These are phyloP conservation scores for Onthophagus taurus DNA, from an alignment of 1,140 invertebrate genomes.

Conservation along the genomic window DNA sequence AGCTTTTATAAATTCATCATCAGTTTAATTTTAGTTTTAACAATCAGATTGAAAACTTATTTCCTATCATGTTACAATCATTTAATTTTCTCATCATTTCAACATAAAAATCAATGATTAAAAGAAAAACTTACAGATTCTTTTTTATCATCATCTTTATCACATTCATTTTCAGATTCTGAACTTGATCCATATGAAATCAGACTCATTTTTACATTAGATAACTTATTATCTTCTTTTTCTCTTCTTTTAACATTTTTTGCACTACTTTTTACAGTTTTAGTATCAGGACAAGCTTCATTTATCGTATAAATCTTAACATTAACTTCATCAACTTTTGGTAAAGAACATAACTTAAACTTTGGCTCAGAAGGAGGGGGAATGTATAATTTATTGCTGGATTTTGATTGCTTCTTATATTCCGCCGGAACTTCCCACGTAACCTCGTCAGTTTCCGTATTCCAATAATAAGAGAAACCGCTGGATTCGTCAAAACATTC, in stretches of 20 bases:
- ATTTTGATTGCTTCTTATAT: constrained; percentile 24
- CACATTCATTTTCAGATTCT: too few species aligned
- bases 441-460: constrained; percentile 58
- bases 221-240: too few species aligned
- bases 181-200: too few species aligned
- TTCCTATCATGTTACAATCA: constrained; percentile 11
- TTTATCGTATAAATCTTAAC: constrained; percentile 23
- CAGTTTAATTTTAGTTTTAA: constrained; percentile 15
- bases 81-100: constrained; percentile 16
- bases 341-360: neutral
- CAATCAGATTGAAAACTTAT: constrained; percentile 39
- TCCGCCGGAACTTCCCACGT: constrained; percentile 62
- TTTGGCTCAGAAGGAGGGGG: constrained; percentile 10
- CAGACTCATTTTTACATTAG: too few species aligned
- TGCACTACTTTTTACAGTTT: too few species aligned
- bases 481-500: constrained; percentile 58
- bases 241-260: too few species aligned
- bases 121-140: neutral
- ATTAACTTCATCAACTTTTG: neutral
- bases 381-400: constrained; percentile 15
- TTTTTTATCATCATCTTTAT: constrained; percentile 14
- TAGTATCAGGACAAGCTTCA: too few species aligned
- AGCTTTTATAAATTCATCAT: constrained; percentile 35
- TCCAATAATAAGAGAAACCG: constrained; percentile 67
- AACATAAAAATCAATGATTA: constrained; percentile 15